phyloP scores from a whole-genome alignment of 1,140 invertebrate species.

The Uloborus diversus region DNA sequence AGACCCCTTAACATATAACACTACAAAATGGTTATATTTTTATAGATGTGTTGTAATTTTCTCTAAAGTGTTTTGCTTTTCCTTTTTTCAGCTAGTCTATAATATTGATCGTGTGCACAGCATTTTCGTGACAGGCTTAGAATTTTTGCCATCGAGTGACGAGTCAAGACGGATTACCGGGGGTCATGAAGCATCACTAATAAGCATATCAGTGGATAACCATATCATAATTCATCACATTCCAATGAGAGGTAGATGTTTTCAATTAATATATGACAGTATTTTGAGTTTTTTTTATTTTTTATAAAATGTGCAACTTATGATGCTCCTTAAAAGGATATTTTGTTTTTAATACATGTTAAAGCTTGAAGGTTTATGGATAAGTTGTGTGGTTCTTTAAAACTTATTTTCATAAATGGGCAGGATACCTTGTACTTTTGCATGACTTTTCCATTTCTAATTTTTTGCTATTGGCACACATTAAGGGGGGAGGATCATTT shows the following conservation, averaged over 20 bases:
- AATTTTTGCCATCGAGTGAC: slow-evolving; percentile 77
- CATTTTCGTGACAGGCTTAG: slow-evolving; percentile 93
- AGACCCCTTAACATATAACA: no score
- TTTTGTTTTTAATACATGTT: no score
- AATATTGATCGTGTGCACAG: slow-evolving; percentile 84
- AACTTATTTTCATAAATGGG: no score
- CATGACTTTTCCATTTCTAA: no score
- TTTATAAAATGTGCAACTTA: no score
- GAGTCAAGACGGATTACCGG: slow-evolving; percentile 74
- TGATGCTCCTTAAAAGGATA: no score
- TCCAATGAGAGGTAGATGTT: slow-evolving; percentile 80
- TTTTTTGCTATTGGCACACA: no score
- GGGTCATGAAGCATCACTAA: slow-evolving; percentile 79
- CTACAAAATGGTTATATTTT: slow-evolving; percentile 47
- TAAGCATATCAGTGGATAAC: slow-evolving; percentile 95
- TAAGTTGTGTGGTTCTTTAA: no score
- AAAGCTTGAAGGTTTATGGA: slow-evolving; percentile 65
- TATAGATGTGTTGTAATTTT: slow-evolving; percentile 23
- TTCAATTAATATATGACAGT: no score
- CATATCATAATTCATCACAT: slow-evolving; percentile 89
- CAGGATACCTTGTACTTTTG: no score
- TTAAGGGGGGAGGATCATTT: no score
- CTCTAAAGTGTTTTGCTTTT: slow-evolving; percentile 1
- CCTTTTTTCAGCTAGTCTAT: slow-evolving; percentile 75
- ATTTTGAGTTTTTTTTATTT: no score